Conservation (phyloP, 2,888 invertebrate genomes). For the Agrilus mali region DNA sequence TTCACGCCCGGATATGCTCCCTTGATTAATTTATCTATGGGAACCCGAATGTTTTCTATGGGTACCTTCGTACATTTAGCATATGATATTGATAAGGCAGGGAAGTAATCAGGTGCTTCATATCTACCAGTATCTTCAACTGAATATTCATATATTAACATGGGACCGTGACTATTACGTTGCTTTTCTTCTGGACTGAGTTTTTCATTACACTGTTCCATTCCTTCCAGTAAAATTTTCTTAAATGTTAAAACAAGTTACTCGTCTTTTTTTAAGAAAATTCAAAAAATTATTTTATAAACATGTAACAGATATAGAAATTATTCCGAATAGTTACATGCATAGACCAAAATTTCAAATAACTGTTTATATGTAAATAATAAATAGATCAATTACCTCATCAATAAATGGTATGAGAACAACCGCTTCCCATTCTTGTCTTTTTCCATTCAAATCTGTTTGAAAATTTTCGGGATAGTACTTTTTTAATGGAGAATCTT, state of each 20-base stretch:
- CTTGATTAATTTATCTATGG: slow-evolving; percentile 44
- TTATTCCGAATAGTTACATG: no score
- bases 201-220: slow-evolving; percentile 52
- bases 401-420: slow-evolving; percentile 89
- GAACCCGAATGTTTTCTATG: slow-evolving; percentile 46
- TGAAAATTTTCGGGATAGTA: slow-evolving; percentile 87
- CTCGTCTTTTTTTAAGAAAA: no score
- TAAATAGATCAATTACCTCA: slow-evolving; percentile 40
- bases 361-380: background rate
- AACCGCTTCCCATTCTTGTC: slow-evolving; percentile 93
- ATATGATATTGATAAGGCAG: slow-evolving; percentile 43
- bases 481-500: slow-evolving; percentile 69
- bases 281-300: no score
- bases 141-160: slow-evolving; percentile 64
- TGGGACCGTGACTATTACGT: slow-evolving; percentile 78
- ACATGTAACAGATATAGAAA: no score
- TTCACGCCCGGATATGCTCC: slow-evolving; percentile 59
- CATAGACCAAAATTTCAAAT: no score
- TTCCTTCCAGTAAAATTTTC: slow-evolving; percentile 59
- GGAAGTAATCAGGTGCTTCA: slow-evolving; percentile 49
- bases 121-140: slow-evolving; percentile 42
- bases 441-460: slow-evolving; percentile 92
- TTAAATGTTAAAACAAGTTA: slow-evolving; percentile 22
- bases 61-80: slow-evolving; percentile 39
- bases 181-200: slow-evolving; percentile 56